Evolutionary conservation across 2,888 invertebrate genomes (phyloP), one percentile per base, ranked within the genome.

Genomic region (Lapara coniferarum): DNA sequence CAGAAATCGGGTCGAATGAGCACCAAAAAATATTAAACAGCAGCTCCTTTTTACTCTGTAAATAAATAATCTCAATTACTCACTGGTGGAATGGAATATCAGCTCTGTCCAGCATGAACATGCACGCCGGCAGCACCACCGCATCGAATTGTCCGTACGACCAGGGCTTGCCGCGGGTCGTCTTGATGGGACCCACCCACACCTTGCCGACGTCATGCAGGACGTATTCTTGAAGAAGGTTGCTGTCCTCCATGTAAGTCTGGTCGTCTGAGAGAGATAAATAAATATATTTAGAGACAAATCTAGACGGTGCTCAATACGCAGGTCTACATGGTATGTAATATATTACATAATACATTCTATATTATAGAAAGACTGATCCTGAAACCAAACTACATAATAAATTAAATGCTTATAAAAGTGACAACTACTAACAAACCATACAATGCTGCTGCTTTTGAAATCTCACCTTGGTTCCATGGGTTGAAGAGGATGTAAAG

Each of bases 131-230:
- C 14, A 97, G 89, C 1, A 96, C 95, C 2, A 94, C 93, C 0
- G 95, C 95, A 71, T 97, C 96, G 80, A 97, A 97, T 91, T 98
- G 98, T 0, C 97, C 97, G 82, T 96, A 98, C 52, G 96, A 94
- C 98, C 98, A 98, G 77, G 96, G 96, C 67, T 97, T 94, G n/a
- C 97, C 97, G 78, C n/a, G n/a, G n/a, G n/a, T n/a, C n/a, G n/a
- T n/a, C n/a, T n/a, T n/a, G 78, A 95, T 95, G 0, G 97, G 96
- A 0, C 97, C 97, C 19, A 97, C 95, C 96, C 97, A 98, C 56
- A 98, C 96, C 85, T 97, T 97, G 63, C 98, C 98, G n/a, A 96
- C 95, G 82, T 98, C 97, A 72, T 96, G 97, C 72, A 97, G 82
- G 10, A 98, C 94, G 82, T 97, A 97, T 81, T 98, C 97, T 70